Conservation (phyloP, 2,113 vertebrate species). For the Chrysemys picta region DNA sequence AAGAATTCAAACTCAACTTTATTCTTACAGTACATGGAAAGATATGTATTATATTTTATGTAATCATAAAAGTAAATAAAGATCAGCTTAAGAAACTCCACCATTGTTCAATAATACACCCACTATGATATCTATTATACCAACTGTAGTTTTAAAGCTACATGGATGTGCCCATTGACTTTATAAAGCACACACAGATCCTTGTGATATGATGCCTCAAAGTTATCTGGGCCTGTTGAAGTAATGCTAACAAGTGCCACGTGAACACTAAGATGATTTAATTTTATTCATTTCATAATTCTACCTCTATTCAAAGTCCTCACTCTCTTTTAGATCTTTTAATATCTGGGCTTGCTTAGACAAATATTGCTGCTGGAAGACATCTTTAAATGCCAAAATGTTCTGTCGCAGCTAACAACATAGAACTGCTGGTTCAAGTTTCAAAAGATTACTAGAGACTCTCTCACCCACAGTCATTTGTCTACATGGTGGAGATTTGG, state of each 20-base stretch:
- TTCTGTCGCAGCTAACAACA: not conserved
- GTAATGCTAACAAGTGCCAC: slow-evolving; percentile 67
- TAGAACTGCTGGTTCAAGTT: slow-evolving; percentile 38
- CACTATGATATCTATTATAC: not conserved
- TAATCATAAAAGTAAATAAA: slow-evolving; percentile 31
- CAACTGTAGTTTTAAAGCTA: slow-evolving; percentile 37
- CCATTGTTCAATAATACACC: slow-evolving; percentile 28
- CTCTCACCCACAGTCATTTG: not conserved
- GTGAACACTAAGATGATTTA: slow-evolving; percentile 60
- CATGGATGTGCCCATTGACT: slow-evolving; percentile 41
- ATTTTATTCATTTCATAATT: slow-evolving; percentile 51
- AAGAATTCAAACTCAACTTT: slow-evolving; percentile 55
- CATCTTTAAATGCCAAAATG: slow-evolving; percentile 52
- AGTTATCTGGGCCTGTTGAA: slow-evolving; percentile 34
- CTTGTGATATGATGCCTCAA: slow-evolving; percentile 50
- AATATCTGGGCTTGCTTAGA: slow-evolving; percentile 54
- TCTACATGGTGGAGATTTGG: not conserved
- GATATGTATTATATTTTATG: not conserved
- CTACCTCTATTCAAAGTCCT: slow-evolving; percentile 27
- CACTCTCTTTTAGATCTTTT: slow-evolving; percentile 62
- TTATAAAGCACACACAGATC: slow-evolving; percentile 42
- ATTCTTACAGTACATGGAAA: slow-evolving; percentile 25
- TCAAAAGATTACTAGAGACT: slow-evolving; percentile 12
- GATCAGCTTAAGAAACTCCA: slow-evolving; percentile 20
- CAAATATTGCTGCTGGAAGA: slow-evolving; percentile 31